Base-by-base conservation (phyloP, 2,888 invertebrate genomes). In the Pimpla rufipes region DNA sequence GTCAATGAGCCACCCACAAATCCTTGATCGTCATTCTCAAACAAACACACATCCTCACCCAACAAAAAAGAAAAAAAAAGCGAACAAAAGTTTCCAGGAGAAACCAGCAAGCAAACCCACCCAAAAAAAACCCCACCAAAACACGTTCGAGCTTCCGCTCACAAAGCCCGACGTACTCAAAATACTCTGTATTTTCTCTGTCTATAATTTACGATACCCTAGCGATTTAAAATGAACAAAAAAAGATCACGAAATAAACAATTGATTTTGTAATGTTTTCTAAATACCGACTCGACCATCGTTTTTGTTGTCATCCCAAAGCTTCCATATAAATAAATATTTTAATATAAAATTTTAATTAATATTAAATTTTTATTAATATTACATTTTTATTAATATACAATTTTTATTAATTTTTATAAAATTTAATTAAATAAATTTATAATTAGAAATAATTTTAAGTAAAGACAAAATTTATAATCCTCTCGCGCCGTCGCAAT, bases 251-350 rank as follows among this genome's bases (percentile, higher is more conserved):
- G 86, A 77, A 90, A 91, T 91, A 91, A 91, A 83, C 47, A 91
- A 91, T 86, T 87, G 87, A 90, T 89, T 91, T 91, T 88, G 73
- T 88, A 90, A 91, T 89, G 86, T 92, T 92, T 92, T 90, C 87
- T 90, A 90, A 87, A 88, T 73, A 88, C 82, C 85, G 85, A 29
- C 16, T 35, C 59, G 8, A 13, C 29, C 0, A 6, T 42, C 16
- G 8, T 1, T 73, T 66, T 13, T 62, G 73, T 64, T 67, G 45
- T 11, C n/a, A 35, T 23, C 8, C 11, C 18, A 16, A 29, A n/a
- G n/a, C 5, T 29, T 29, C 29, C 29, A n/a, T n/a, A n/a, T n/a
- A n/a, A n/a, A n/a, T n/a, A n/a, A n/a, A n/a, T n/a, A n/a, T n/a
- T n/a, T n/a, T n/a, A n/a, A n/a, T n/a, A n/a, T n/a, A n/a, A n/a